Percentiles rank a stretch among this genome's conserved stretches.
These are phyloP conservation scores for Pogoniulus pusillus DNA, from an alignment of 2,797 vertebrate species.

Conservation along the genomic window DNA sequence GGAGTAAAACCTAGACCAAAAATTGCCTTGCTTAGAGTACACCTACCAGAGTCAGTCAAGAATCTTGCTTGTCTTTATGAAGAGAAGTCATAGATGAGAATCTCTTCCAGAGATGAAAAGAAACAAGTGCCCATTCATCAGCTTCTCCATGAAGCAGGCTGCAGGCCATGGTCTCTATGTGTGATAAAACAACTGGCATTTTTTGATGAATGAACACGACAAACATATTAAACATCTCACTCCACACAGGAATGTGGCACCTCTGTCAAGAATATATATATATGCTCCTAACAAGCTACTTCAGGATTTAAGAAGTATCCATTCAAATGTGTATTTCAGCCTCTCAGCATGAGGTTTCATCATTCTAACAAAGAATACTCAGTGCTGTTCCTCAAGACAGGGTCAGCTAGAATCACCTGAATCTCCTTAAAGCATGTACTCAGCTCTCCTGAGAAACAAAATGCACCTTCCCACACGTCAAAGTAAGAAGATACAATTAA, in stretches of 20 bases:
- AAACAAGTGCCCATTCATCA: neutral
- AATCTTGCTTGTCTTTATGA: neutral
- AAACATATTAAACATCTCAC: neutral
- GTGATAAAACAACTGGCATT: neutral
- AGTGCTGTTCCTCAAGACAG: neutral
- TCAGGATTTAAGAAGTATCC: neutral
- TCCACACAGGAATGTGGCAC: neutral
- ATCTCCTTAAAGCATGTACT: neutral
- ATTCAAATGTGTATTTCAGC: neutral
- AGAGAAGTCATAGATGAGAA: neutral
- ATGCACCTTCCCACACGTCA: neutral
- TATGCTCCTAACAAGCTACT: neutral
- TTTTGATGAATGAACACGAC: neutral
- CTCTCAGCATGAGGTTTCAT: neutral
- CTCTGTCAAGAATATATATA: neutral
- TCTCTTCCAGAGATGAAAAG: neutral
- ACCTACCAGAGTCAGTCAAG: neutral
- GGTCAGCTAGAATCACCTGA: neutral
- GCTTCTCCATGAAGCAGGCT: neutral
- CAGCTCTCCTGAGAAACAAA: neutral
- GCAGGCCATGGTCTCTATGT: neutral
- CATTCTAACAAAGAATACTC: fast-evolving
- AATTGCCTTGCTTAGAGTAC: neutral
- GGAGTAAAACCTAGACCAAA: neutral
- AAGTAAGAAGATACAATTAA: no score